Base-by-base conservation (phyloP, 64 coral and sea anemone genomes). In the Porites australiensis region DNA sequence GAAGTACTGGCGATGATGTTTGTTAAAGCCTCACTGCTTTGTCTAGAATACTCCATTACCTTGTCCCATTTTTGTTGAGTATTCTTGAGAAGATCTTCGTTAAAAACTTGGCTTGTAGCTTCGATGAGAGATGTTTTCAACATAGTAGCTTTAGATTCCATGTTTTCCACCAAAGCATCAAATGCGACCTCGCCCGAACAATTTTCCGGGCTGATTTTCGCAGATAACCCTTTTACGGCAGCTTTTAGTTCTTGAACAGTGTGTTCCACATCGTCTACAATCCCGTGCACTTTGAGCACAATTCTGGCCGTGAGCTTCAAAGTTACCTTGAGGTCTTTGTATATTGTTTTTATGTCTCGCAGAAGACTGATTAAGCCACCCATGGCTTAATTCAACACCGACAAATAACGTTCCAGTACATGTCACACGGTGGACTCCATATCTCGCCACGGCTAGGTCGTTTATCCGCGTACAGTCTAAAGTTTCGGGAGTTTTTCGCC, bases 271-370 rank as follows among this genome's bases (percentile, higher is more conserved):
- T 98, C 95, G 18, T 98, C 92, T 5, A 98, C 92, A 75, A 98
- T 98, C 10, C 85, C 79, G 66, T 98, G 95, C 44, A 91, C 92
- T 91, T 98, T 98, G 19, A 98, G 86, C 8, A 98, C 95, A 77
- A 94, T 90, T 81, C 94, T 94, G 27, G 93, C 88, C 2, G 95
- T 94, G 46, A 91, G 65, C 87, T 94, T 98, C 15, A 98, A 73
- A 61, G 95, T 98, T 91, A 98, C 15, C 74, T 98, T 98, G 45
- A 98, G 90, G 50, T 98, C 95, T 73, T 78, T 81, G 54, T 94
- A 88, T 13, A 94, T 90, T 27, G 87, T 90, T 80, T 88, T 98
- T 48, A 98, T 61, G 71, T 98, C 95, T 79, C 92, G 83, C 13
- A 98, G n/a, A 48, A 72, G 70, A 48, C 92, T 98, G 0, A 98